Base-by-base conservation (phyloP, 2,888 invertebrate species). In the Xestia ashworthii region DNA sequence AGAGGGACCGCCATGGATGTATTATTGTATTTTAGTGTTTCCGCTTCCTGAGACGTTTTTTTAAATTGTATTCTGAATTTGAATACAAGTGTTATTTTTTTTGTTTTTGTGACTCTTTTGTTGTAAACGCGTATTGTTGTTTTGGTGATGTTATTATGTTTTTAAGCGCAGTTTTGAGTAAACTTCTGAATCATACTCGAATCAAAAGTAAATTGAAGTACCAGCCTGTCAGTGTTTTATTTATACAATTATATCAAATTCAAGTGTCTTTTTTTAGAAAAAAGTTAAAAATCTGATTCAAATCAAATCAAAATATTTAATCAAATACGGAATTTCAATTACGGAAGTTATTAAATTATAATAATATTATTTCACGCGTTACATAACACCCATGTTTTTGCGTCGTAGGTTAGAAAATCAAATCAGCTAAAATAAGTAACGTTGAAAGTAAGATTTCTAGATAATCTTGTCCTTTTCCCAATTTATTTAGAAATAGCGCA, bases 1-100 rank as follows among this genome's bases (percentile, higher is more conserved):
- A 74, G 78, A 77, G 62, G 84, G 58, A 74, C 71, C 64, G 75
- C 81, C 84, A 85, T 83, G 82, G 85, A 90, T 89, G 82, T 87
- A 89, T 87, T 83, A 85, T 81, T 60, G n/a, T 85, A 82, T 81
- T 80, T 80, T 73, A 82, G 81, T 69, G 71, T 80, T 87, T 85
- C 86, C 89, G 76, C 76, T 85, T 82, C 70, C 82, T 72, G 74
- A 25, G 71, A n/a, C 22, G 46, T 78, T 74, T 80, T 70, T 81
- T 73, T 25, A 14, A 48, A 41, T 62, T 38, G 32, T 11, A n/a
- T 53, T 53, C 4, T 5, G 48, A 50, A 11, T 80, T 74, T 66
- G 69, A 76, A 82, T 58, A 55, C 19, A 58, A 11, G 5, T 41
- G 16, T n/a, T n/a, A n/a, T 19, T 50, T 62, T n/a, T 48, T 64